A percentile compares a stretch with the other conserved stretches of the same genome.
phyloP scores from a whole-genome alignment of 2,888 invertebrate genomes.

The Ctenicera cuprea region DNA sequence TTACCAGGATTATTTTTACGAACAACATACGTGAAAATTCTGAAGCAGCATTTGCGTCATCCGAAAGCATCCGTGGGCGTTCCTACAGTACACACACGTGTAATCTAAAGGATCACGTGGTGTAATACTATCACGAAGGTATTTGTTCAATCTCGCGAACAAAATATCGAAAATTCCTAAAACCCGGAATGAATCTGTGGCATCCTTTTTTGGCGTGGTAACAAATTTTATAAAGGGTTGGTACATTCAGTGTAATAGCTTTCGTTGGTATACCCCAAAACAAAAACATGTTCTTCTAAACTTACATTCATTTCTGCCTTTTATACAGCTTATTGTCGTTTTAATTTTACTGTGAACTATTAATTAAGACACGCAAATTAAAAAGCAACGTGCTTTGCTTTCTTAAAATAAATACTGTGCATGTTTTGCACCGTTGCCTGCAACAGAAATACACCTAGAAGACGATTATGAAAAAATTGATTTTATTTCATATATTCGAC shows the following conservation, averaged over 20 bases:
- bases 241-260: constrained; percentile 20
- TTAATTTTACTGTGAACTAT: neutral
- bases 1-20: constrained; percentile 17
- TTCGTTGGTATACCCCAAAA: constrained; percentile 16
- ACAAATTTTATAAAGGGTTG: constrained; percentile 36
- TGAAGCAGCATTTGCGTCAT: constrained; percentile 30
- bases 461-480: too few relatives aligned
- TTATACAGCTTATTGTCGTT: too few relatives aligned
- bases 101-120: constrained; percentile 59
- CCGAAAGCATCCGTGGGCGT: constrained; percentile 33
- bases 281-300: neutral
- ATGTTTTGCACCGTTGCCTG: neutral
- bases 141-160: constrained; percentile 61
- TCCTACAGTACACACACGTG: constrained; percentile 41
- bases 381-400: constrained; percentile 9
- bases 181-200: constrained; percentile 50
- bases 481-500: too few relatives aligned
- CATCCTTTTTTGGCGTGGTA: constrained; percentile 38
- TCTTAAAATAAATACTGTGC: constrained; percentile 10
- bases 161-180: constrained; percentile 55
- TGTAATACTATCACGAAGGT: constrained; percentile 62
- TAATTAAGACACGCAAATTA: constrained; percentile 14
- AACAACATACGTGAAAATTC: constrained; percentile 25
- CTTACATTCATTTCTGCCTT: neutral
- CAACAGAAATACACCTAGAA: too few relatives aligned